These are phyloP conservation scores for Penelope pileata DNA, from an alignment of 2,113 vertebrate genomes.

Conservation along the genomic window DNA sequence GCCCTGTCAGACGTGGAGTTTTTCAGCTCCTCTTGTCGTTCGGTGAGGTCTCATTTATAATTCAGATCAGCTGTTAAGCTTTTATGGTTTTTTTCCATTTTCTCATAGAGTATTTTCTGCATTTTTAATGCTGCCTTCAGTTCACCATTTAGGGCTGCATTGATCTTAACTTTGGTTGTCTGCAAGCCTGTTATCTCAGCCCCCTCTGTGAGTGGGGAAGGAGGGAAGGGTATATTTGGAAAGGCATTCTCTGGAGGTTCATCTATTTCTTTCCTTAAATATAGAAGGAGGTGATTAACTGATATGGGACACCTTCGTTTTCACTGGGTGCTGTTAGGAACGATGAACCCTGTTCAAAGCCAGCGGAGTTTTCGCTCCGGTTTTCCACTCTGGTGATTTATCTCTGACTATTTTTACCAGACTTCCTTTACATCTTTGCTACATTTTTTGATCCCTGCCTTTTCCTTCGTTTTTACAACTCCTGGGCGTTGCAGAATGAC, in stretches of 20 bases:
- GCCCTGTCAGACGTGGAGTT: not conserved
- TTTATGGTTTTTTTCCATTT: not conserved
- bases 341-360: not conserved
- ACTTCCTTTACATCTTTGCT: not conserved
- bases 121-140: constrained; percentile 1
- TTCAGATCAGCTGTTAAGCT: not conserved
- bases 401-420: not conserved
- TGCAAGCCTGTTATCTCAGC: not conserved
- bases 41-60: not conserved
- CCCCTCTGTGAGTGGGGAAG: not conserved
- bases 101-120: not conserved
- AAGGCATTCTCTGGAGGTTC: not conserved
- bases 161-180: not conserved
- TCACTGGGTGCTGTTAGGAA: not conserved
- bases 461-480: not conserved
- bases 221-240: not conserved
- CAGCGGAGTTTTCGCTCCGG: not conserved
- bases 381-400: too few species aligned
- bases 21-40: not conserved
- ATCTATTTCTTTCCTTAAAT: rapidly evolving
- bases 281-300: not conserved
- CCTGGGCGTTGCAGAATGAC: not conserved
- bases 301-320: not conserved
- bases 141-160: not conserved
- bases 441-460: not conserved